These are phyloP conservation scores for Hyposmocoma kahamanoa DNA, from an alignment of 1,140 invertebrate species.

Conservation along the genomic window DNA sequence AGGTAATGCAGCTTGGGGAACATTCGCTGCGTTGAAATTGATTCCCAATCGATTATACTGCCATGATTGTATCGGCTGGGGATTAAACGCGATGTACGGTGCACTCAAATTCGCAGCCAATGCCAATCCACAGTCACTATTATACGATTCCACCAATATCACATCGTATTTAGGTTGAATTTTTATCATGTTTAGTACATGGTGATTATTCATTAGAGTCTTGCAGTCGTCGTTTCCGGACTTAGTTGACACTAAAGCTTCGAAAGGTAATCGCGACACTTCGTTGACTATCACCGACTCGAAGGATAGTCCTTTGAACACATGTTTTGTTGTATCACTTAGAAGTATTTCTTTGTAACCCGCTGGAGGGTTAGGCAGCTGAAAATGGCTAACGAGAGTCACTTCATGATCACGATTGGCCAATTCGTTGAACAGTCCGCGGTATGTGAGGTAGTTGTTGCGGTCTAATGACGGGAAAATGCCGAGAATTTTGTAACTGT, in stretches of 20 bases:
- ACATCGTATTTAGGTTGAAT: constrained; percentile 74
- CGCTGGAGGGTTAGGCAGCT: constrained; percentile 58
- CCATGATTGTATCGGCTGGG: constrained; percentile 78
- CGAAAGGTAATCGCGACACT: constrained; percentile 59
- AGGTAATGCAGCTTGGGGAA: constrained; percentile 68
- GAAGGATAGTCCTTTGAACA: constrained; percentile 55
- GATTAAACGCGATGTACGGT: constrained; percentile 75
- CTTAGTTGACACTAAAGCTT: constrained; percentile 62
- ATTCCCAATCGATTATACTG: constrained; percentile 72
- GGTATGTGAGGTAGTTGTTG: constrained; percentile 82
- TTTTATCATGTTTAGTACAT: constrained; percentile 69
- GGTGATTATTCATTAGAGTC: constrained; percentile 63
- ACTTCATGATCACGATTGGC: constrained; percentile 79
- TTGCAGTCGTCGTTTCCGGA: constrained; percentile 72
- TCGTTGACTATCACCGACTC: constrained; percentile 61
- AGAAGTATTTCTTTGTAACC: constrained; percentile 76
- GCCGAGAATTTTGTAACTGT: constrained; percentile 75
- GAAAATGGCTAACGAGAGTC: constrained; percentile 80
- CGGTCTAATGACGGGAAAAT: constrained; percentile 78
- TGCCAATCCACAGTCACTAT: constrained; percentile 77
- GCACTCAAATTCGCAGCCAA: constrained; percentile 74
- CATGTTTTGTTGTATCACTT: constrained; percentile 44
- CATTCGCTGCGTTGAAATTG: constrained; percentile 74
- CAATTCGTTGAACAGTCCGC: constrained; percentile 77
- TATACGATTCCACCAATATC: constrained; percentile 77